These are phyloP conservation scores for Ibidorhyncha struthersii DNA, from an alignment of 2,113 vertebrate genomes.

Conservation along the genomic window DNA sequence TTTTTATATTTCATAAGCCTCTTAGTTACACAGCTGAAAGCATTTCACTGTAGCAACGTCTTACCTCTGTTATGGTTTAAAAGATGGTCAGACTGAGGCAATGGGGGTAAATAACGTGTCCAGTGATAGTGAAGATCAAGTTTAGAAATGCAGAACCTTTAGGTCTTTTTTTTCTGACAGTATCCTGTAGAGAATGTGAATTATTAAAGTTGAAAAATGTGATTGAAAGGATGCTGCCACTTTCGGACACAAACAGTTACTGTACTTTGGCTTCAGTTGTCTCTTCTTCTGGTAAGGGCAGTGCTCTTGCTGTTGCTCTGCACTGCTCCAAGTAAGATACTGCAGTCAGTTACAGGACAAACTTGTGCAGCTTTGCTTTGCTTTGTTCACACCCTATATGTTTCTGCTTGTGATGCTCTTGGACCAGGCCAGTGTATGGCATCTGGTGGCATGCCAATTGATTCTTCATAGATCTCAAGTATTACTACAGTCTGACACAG, in stretches of 20 bases:
- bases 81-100: background rate
- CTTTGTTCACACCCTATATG: background rate
- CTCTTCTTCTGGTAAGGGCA: background rate
- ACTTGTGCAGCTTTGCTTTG: background rate
- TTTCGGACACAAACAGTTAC: background rate
- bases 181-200: background rate
- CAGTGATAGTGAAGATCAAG: background rate
- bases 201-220: background rate
- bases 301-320: background rate
- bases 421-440: background rate
- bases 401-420: background rate
- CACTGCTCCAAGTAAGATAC: background rate
- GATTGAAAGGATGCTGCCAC: background rate
- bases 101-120: background rate
- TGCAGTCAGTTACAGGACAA: background rate
- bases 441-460: background rate
- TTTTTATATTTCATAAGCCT: background rate
- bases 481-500: rapidly evolving
- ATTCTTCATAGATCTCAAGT: background rate
- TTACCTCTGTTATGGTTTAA: background rate
- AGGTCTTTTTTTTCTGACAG: background rate
- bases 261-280: background rate
- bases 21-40: background rate
- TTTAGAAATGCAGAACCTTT: background rate
- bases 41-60: background rate